phyloP scores from a whole-genome alignment of 2,888 invertebrate species.

The Amphipoea lucens region DNA sequence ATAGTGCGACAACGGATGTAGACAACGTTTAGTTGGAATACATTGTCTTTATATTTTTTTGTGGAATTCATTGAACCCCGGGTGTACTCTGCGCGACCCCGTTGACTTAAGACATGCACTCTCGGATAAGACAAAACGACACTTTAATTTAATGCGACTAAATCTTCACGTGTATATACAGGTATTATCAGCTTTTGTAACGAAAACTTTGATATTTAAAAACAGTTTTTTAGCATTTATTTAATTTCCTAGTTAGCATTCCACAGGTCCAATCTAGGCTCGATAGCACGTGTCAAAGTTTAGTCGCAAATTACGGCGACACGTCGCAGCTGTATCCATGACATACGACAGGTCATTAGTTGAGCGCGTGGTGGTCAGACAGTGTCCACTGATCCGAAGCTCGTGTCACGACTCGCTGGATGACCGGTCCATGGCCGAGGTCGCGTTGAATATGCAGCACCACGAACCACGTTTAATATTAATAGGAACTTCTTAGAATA shows the following conservation, averaged over 20 bases:
- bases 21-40: slow-evolving; percentile 67
- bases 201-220: background rate
- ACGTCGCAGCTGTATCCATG: slow-evolving; percentile 36
- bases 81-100: slow-evolving; percentile 55
- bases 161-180: background rate
- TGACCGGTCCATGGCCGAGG: slow-evolving; percentile 86
- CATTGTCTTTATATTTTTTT: slow-evolving; percentile 70
- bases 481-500: slow-evolving; percentile 82
- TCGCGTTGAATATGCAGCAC: slow-evolving; percentile 85
- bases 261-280: background rate
- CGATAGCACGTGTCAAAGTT: background rate
- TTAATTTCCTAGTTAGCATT: background rate
- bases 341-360: slow-evolving; percentile 23
- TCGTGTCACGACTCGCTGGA: slow-evolving; percentile 68
- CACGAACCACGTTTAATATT: slow-evolving; percentile 81
- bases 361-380: slow-evolving; percentile 40
- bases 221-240: background rate
- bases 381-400: slow-evolving; percentile 21
- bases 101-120: slow-evolving; percentile 49
- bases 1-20: slow-evolving; percentile 63
- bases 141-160: slow-evolving; percentile 8
- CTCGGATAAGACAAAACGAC: slow-evolving; percentile 26
- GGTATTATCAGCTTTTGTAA: background rate
- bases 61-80: slow-evolving; percentile 75
- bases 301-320: slow-evolving; percentile 26